Evolutionary conservation across 2,888 invertebrate species (phyloP), one percentile per base, ranked within the genome.

Genomic region (Scaptomyza polygonia): DNA sequence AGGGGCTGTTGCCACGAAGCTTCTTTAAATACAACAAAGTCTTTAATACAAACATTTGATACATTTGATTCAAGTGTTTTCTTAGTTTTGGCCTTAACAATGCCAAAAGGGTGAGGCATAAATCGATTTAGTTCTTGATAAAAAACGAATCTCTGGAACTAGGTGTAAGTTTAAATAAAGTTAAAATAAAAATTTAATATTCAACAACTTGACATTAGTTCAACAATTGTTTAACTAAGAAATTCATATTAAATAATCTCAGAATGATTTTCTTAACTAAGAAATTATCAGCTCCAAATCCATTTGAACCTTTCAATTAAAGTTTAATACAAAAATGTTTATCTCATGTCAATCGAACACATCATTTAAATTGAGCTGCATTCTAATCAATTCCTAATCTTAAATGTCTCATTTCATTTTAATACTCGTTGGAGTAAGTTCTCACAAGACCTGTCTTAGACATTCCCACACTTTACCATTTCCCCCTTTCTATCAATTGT

Each of bases 1-100:
- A 69, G 71, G 87, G 85, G 87, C 85, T 58, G 25, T 80, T 59
- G 49, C 27, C 62, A 83, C 64, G 73, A 65, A 61, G 77, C 56
- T 58, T 62, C 52, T 72, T 57, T 73, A 57, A 16, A 47, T 42
- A 47, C 47, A 36, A 47, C 47, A 44, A 42, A 43, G 39, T 61
- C 49, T 62, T 30, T 49, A 59, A 43, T 54, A 44, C 55, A 27
- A 72, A 59, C 55, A 21, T 21, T 21, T 21, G 3, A 21, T 18
- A 58, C 64, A 78, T 73, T 73, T 68, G 57, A 73, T 64, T 68
- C 74, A 67, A 77, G 56, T 56, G 62, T 56, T 43, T 49, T 36
- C 49, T 42, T 52, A 12, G 3, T 36, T 53, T n/a, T n/a, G n/a
- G 44, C 36, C 48, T 30, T 21, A 48, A 55, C 54, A 77, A 53